Conservation (phyloP, 2,888 invertebrate species). For the Drosophila pegasa region DNA sequence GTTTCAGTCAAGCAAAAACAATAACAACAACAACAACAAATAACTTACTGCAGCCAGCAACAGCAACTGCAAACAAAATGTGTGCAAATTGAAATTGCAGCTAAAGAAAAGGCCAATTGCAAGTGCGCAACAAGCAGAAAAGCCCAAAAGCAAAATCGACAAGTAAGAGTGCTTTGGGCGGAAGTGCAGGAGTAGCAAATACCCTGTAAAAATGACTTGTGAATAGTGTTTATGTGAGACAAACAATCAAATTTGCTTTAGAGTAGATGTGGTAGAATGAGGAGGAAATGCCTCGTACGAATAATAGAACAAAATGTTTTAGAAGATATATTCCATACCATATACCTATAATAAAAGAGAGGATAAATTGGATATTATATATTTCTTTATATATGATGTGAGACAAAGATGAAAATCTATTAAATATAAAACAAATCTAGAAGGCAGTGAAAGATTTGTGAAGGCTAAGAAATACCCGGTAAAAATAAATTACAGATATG, state of each 20-base stretch:
- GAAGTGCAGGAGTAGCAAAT: neutral
- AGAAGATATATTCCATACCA: too few relatives aligned
- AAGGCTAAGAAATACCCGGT: too few relatives aligned
- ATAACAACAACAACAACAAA: conserved; percentile 15
- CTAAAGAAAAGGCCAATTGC: conserved; percentile 74
- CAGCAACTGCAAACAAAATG: conserved; percentile 43
- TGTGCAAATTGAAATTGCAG: conserved; percentile 70
- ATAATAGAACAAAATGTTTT: too few relatives aligned
- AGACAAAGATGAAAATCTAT: too few relatives aligned
- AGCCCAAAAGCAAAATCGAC: conserved; percentile 2
- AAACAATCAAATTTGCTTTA: neutral
- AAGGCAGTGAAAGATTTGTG: too few relatives aligned
- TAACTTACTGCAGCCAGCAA: conserved; percentile 48
- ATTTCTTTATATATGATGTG: too few relatives aligned
- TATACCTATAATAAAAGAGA: too few relatives aligned
- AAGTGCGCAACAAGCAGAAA: conserved; percentile 49
- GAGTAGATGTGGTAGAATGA: too few relatives aligned
- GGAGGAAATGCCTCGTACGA: too few relatives aligned
- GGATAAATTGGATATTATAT: too few relatives aligned
- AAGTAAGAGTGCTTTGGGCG: conserved; percentile 1
- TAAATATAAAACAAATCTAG: too few relatives aligned
- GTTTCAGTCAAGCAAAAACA: conserved; percentile 63
- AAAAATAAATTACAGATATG: too few relatives aligned
- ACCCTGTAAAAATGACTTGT: neutral
- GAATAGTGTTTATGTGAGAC: neutral